Evolutionary conservation across 2,113 vertebrate genomes (phyloP).

Genomic region (Chloropsis hardwickii): DNA sequence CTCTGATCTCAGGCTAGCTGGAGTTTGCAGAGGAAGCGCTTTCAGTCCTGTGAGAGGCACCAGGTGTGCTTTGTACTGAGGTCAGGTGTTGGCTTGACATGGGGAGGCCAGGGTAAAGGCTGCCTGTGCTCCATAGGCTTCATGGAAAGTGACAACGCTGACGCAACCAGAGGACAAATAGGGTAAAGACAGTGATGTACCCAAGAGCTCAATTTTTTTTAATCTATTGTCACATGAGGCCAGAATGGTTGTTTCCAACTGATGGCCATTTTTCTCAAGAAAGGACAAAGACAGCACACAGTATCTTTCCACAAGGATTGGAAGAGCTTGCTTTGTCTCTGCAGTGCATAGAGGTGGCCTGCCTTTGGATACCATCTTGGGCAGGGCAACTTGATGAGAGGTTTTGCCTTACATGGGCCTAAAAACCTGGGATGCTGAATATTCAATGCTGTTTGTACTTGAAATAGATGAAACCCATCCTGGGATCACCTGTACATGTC

Average conservation of each 20-base stretch:
- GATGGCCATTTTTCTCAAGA: background rate
- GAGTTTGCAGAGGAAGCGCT: background rate
- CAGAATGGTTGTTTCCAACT: background rate
- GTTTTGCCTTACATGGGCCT: background rate
- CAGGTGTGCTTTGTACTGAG: background rate
- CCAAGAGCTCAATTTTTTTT: background rate
- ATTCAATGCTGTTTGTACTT: background rate
- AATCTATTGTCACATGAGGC: background rate
- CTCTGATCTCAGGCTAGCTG: constrained; percentile 28
- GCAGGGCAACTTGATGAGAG: background rate
- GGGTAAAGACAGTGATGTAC: background rate
- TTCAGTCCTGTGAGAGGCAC: background rate
- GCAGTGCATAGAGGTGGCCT: background rate
- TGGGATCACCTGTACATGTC: background rate
- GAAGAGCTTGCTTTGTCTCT: background rate
- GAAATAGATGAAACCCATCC: background rate
- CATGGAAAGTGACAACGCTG: background rate
- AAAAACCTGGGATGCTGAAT: background rate
- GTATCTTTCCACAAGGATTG: background rate
- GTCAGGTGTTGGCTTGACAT: background rate
- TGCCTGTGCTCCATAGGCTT: background rate
- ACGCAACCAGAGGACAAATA: background rate
- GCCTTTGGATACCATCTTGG: background rate
- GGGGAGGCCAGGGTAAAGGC: background rate
- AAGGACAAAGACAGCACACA: background rate